These are phyloP conservation scores for Australoheros facetus DNA, from an alignment of 2,797 vertebrate species.

Conservation along the genomic window DNA sequence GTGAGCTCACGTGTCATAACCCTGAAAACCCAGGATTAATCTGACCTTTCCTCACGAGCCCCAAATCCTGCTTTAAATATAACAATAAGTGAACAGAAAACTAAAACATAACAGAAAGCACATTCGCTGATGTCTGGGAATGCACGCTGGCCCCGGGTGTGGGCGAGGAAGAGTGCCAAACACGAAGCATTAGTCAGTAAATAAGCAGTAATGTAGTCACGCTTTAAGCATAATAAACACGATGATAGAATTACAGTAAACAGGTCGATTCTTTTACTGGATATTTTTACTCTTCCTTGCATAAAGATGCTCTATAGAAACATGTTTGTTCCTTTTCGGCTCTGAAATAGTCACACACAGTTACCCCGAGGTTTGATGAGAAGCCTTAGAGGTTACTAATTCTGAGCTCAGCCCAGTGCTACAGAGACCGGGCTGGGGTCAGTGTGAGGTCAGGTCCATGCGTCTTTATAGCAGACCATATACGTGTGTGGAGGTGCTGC, in stretches of 20 bases:
- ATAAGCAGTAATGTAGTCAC: not conserved
- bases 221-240: not conserved
- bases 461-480: not conserved
- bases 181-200: not conserved
- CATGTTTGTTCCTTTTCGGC: not conserved
- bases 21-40: not conserved
- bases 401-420: not conserved
- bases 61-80: not conserved
- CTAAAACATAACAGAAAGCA: too few species aligned
- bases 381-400: not conserved
- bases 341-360: not conserved
- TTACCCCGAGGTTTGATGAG: not conserved
- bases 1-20: not conserved
- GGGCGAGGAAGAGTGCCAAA: not conserved
- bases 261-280: not conserved
- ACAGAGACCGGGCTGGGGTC: slow-evolving; percentile 2
- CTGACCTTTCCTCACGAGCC: not conserved
- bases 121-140: not conserved
- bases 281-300: not conserved
- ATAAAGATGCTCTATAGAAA: not conserved
- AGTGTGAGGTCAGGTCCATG: not conserved
- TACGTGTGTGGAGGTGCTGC: not conserved
- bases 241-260: not conserved
- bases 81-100: not conserved
- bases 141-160: not conserved